Evolutionary conservation across 2,888 invertebrate genomes (phyloP), one percentile per base, ranked within the genome.

Genomic region (Gandaritis pyraliata): DNA sequence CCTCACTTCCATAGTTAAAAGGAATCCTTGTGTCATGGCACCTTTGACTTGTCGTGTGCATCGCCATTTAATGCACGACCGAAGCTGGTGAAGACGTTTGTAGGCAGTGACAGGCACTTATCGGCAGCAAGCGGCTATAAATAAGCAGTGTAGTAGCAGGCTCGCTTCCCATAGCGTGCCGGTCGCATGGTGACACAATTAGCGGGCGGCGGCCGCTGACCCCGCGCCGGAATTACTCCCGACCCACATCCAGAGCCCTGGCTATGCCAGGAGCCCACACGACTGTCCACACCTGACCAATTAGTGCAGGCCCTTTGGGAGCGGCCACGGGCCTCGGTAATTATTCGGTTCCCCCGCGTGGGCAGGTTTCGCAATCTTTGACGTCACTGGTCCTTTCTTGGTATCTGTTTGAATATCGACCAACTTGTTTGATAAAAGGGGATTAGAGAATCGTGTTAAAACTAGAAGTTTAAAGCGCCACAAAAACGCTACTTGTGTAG

Each of bases 141-240:
- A 62, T 58, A 54, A 48, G 11, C 15, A 39, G 33, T 33, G 16
- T 47, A 5, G 43, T 15, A 39, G 29, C 23, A 53, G 52, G 29
- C 45, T 18, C 30, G 8, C 53, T 54, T 54, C 62, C 62, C 62
- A 62, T 62, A 54, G 63, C 63, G 61, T 49, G 59, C 36, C 29
- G 47, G 59, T 65, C 66, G 71, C 64, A 70, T 64, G 76, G 78
- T 77, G 84, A 83, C 82, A 82, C 82, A 76, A 78, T 81, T 81
- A 58, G 58, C 55, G 51, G 39, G 53, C 57, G 56, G 68, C 74
- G 78, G 80, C 65, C 78, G 80, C 74, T 76, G 86, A 88, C 87
- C 87, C 87, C 86, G 83, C 79, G 76, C 78, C 87, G 78, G 85
- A 88, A 82, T 88, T 87, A 88, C 80, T 72, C 74, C 78, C 85